Base-by-base conservation (phyloP, 2,113 vertebrate genomes). In the Dasypus novemcinctus region DNA sequence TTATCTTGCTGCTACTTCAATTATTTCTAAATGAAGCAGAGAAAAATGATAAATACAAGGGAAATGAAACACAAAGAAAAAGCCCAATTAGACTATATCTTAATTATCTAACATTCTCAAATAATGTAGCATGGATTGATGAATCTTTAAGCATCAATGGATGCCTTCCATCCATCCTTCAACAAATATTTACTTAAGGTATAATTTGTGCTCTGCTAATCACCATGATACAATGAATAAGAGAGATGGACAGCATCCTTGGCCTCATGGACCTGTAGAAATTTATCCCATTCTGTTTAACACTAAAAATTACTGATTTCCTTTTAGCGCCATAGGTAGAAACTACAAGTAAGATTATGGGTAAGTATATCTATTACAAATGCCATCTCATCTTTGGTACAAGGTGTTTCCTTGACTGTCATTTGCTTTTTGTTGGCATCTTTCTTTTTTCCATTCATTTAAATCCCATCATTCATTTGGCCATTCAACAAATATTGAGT, bases 21-120 rank as follows among this genome's bases (percentile, higher is more conserved):
- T 72, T 68, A 54, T 81, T 63, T 33, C 71, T 81, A 84, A 90
- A 82, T 75, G 57, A 94, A 81, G 68, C 72, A 82, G 21, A 52
- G 33, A 84, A 84, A 59, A 80, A 75, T 68, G 64, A 92, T 81
- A 95, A 95, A 85, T 64, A 81, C 18, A 61, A 76, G 88, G 75
- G 27, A 87, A 94, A 82, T 25, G 76, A 96, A 86, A 83, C 66
- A 49, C n/a, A 83, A 75, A 95, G n/a, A 89, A 59, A 91, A 89
- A 93, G 81, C 38, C 75, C 46, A 96, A 69, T 83, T 36, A 97
- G 74, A 75, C 20, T 74, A 41, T 59, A 64, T 78, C 72, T 88
- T 95, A 96, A 97, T 97, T 95, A 95, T 64, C 78, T 69, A 95
- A 46, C 81, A 91, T 92, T 92, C 87, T 94, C 92, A 95, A 97